Percentiles rank a stretch among this genome's conserved stretches.
These are phyloP conservation scores for Melanitta fusca DNA, from an alignment of 2,797 vertebrate species.

Conservation along the genomic window DNA sequence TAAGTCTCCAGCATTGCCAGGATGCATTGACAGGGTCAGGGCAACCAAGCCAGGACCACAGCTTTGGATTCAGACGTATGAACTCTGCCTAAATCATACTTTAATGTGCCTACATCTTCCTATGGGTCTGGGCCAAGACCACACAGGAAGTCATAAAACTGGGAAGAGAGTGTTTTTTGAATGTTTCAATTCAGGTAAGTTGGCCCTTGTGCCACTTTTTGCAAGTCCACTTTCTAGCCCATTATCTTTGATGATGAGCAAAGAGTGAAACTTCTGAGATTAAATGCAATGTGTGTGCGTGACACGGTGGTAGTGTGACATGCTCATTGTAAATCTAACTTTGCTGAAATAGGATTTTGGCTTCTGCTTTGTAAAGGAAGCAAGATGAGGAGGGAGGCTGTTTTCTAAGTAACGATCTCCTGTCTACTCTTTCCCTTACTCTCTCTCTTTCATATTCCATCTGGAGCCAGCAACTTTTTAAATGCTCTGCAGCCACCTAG, in stretches of 20 bases:
- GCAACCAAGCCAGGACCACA: neutral
- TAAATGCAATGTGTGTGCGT: neutral
- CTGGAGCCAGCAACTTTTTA: conserved; percentile 19
- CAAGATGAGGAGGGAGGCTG: neutral
- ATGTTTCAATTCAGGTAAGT: neutral
- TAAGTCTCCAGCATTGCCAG: neutral
- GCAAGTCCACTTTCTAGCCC: neutral
- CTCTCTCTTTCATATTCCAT: neutral
- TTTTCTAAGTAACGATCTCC: neutral
- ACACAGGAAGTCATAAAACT: neutral
- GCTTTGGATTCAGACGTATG: neutral
- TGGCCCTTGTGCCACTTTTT: neutral
- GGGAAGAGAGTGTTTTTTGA: accelerated
- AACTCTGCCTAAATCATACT: neutral
- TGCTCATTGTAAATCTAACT: neutral
- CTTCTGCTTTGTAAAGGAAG: neutral
- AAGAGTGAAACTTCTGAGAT: neutral
- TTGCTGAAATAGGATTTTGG: neutral
- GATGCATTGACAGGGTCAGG: neutral
- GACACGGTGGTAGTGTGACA: neutral
- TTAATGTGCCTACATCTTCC: neutral
- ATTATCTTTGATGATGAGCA: neutral
- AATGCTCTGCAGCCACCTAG: conserved; percentile 60
- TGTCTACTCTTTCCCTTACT: neutral
- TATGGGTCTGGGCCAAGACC: neutral